phyloP scores from a whole-genome alignment of 2,797 vertebrate species.

The Perodicticus potto region DNA sequence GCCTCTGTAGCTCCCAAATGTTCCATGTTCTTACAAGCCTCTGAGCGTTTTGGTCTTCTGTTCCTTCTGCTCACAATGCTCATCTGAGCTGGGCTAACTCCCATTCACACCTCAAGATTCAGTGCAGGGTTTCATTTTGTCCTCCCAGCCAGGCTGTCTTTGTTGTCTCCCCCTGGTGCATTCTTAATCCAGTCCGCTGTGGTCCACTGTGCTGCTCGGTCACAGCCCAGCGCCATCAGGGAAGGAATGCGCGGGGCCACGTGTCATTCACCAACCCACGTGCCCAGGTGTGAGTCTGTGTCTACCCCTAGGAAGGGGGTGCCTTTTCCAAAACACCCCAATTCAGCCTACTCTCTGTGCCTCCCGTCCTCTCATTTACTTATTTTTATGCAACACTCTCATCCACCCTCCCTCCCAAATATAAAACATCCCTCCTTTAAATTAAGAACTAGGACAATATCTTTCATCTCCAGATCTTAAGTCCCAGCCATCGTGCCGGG shows the following conservation, averaged over 20 bases:
- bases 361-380: neutral
- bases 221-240: neutral
- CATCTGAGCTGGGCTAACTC: neutral
- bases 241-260: neutral
- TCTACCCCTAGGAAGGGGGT: neutral
- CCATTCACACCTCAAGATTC: neutral
- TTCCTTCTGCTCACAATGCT: neutral
- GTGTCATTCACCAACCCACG: neutral
- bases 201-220: neutral
- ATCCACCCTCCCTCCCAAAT: neutral
- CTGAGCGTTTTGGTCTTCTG: neutral
- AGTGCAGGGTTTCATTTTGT: neutral
- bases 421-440: neutral
- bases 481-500: neutral
- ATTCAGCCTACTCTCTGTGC: neutral
- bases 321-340: neutral
- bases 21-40: neutral
- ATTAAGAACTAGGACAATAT: neutral
- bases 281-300: neutral
- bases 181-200: neutral
- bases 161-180: neutral
- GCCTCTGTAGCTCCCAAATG: neutral
- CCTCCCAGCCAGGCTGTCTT: neutral
- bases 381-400: neutral
- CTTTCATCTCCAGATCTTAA: slow-evolving; percentile 1